phyloP scores from a whole-genome alignment of 2,113 vertebrate species.

The Condylura cristata region DNA sequence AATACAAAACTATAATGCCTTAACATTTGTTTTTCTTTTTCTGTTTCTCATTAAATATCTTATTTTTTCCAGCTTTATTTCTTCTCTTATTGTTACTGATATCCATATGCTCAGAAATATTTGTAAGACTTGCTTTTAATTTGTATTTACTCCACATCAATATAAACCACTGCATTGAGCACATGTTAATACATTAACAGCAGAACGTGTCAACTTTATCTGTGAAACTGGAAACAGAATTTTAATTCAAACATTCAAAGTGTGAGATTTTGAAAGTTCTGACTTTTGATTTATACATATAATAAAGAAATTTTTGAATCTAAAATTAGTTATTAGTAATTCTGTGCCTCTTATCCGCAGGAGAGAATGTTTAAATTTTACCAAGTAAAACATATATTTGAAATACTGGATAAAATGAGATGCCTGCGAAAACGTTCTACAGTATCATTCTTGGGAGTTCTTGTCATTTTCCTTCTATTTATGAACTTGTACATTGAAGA shows the following conservation, averaged over 20 bases:
- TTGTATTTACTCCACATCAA: background rate
- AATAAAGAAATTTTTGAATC: background rate
- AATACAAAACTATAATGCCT: too few relatives aligned
- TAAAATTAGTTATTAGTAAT: constrained; percentile 63
- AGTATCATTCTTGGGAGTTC: constrained; percentile 95
- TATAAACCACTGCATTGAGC: background rate
- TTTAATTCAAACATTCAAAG: background rate
- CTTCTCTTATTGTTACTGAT: background rate
- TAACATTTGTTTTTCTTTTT: background rate
- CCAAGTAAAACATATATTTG: constrained; percentile 89
- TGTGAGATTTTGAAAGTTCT: background rate
- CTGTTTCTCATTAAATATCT: background rate
- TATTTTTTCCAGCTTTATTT: background rate
- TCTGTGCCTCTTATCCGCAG: constrained; percentile 72
- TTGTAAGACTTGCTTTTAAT: background rate
- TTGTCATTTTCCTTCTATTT: constrained; percentile 96
- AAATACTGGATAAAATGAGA: constrained; percentile 98
- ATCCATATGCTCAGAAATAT: background rate
- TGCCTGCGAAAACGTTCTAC: constrained; percentile 96
- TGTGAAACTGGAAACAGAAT: constrained; percentile 2
- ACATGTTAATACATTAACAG: background rate
- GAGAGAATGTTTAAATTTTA: constrained; percentile 76
- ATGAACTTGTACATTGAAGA: constrained; percentile 99
- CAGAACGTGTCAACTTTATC: background rate
- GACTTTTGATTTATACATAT: background rate